Evolutionary conservation across 1,140 invertebrate genomes (phyloP).

Genomic region (Geopemphigus sp.): DNA sequence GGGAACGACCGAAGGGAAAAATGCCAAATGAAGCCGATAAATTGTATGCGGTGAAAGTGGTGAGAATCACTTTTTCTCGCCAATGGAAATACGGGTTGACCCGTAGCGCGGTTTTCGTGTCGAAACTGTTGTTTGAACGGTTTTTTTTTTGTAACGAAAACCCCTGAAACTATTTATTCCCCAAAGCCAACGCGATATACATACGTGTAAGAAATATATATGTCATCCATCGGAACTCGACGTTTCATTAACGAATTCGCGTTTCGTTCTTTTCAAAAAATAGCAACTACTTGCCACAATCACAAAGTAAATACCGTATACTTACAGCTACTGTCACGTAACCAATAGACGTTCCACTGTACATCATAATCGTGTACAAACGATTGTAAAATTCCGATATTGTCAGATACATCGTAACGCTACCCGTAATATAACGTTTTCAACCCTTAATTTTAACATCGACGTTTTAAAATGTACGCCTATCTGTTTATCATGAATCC

Average conservation of each 20-base stretch:
- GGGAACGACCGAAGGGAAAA: slow-evolving; percentile 3
- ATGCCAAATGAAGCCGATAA: slow-evolving; percentile 36
- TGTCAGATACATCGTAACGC: no score
- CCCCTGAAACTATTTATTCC: background rate
- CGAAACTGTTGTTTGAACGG: slow-evolving; percentile 4
- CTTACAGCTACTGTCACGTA: no score
- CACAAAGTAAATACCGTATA: no score
- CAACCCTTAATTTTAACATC: no score
- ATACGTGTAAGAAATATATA: background rate
- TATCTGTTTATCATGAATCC: no score
- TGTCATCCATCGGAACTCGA: background rate
- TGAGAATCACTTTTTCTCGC: background rate
- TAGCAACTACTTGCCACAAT: no score
- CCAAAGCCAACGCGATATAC: background rate
- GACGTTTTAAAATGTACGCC: no score
- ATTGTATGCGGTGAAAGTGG: background rate
- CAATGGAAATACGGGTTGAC: background rate
- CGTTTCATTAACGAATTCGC: background rate
- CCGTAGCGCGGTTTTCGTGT: background rate
- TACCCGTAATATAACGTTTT: no score
- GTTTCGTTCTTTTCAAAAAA: no score
- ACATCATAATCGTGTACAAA: no score
- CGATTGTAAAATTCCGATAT: no score
- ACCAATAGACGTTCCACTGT: no score
- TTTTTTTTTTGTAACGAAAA: background rate